phyloP scores from a whole-genome alignment of 2,888 invertebrate genomes.

The Cactoblastis cactorum region DNA sequence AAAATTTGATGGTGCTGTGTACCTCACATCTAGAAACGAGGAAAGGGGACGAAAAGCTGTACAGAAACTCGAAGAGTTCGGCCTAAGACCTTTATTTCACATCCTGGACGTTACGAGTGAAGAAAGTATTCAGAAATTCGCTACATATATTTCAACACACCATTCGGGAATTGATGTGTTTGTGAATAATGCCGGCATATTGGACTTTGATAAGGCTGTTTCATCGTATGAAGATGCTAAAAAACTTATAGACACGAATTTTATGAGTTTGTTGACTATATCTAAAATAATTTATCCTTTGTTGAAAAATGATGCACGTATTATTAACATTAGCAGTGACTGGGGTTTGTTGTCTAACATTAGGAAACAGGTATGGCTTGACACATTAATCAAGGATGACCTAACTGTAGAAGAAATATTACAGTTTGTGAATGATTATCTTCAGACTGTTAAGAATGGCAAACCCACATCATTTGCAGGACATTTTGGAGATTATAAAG shows the following conservation, averaged over 20 bases:
- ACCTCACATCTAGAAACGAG: conserved; percentile 84
- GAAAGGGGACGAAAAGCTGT: conserved; percentile 81
- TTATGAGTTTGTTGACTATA: conserved; percentile 82
- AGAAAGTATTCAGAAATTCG: conserved; percentile 80
- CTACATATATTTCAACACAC: conserved; percentile 76
- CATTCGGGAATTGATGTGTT: conserved; percentile 86
- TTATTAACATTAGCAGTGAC: conserved; percentile 86
- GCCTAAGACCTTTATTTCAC: conserved; percentile 81
- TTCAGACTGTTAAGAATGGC: conserved; percentile 73
- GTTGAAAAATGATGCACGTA: conserved; percentile 83
- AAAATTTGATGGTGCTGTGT: conserved; percentile 85
- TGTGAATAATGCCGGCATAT: conserved; percentile 88
- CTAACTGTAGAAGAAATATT: conserved; percentile 74
- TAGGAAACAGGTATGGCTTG: conserved; percentile 66
- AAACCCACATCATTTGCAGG: conserved; percentile 66
- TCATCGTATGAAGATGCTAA: conserved; percentile 85
- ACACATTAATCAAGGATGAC: conserved; percentile 62
- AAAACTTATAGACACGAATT: conserved; percentile 85
- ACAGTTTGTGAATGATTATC: conserved; percentile 77
- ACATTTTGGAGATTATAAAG: conserved; percentile 71
- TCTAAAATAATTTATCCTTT: conserved; percentile 85
- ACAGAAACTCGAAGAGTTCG: conserved; percentile 78
- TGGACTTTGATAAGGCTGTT: conserved; percentile 81
- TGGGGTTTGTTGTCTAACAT: conserved; percentile 75
- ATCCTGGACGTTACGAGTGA: conserved; percentile 84